Conservation (phyloP, 2,888 invertebrate species). For the Rosalia funebris region DNA sequence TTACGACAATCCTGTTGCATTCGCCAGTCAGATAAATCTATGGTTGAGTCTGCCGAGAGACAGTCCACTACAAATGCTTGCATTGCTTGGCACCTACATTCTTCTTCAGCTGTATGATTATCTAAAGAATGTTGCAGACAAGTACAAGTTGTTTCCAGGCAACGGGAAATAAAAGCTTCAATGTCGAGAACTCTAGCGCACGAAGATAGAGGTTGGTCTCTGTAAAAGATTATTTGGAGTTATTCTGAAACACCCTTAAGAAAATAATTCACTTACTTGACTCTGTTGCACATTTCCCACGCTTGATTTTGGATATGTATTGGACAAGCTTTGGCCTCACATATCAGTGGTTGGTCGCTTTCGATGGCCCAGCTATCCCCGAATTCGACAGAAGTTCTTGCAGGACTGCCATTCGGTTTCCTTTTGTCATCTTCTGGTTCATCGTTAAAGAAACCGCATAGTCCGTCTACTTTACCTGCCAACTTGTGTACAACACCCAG, state of each 20-base stretch:
- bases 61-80: constrained; percentile 80
- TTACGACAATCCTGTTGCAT: constrained; percentile 76
- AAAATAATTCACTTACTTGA: constrained; percentile 56
- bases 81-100: constrained; percentile 77
- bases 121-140: constrained; percentile 71
- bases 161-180: constrained; percentile 76
- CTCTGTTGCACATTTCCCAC: constrained; percentile 74
- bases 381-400: constrained; percentile 75
- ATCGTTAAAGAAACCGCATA: constrained; percentile 83
- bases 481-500: constrained; percentile 76
- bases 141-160: constrained; percentile 79
- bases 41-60: constrained; percentile 70
- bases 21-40: constrained; percentile 78
- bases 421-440: constrained; percentile 74
- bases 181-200: constrained; percentile 74
- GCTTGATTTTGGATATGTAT: constrained; percentile 72
- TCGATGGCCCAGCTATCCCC: constrained; percentile 80
- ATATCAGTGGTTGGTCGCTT: constrained; percentile 64
- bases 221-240: constrained; percentile 36
- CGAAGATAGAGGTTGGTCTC: constrained; percentile 71
- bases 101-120: constrained; percentile 55
- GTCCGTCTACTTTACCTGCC: constrained; percentile 75
- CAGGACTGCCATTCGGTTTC: constrained; percentile 73
- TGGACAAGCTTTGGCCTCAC: constrained; percentile 72
- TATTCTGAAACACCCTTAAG: background rate